These are phyloP conservation scores for Phoebastria nigripes DNA, from an alignment of 2,797 vertebrate species.

Conservation along the genomic window DNA sequence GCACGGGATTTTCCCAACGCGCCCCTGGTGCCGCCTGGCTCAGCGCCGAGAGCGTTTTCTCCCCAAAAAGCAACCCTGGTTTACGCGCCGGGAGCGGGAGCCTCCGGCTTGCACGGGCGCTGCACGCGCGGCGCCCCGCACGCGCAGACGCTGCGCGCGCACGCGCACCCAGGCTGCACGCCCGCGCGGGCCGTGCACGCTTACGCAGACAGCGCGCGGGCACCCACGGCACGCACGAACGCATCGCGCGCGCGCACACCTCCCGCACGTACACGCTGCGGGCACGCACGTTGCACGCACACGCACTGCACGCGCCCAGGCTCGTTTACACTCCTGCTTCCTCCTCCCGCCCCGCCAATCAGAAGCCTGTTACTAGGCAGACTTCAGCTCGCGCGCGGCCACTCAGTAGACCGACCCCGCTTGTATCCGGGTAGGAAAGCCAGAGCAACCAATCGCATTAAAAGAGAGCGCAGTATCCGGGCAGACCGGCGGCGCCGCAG, in stretches of 20 bases:
- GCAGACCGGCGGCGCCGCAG: not conserved
- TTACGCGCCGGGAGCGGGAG: fast-evolving
- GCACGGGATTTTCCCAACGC: not conserved
- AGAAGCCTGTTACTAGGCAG: slow-evolving; percentile 35
- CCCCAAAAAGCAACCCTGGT: not conserved
- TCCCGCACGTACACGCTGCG: too few species aligned
- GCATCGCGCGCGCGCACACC: too few species aligned
- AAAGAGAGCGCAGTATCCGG: not conserved
- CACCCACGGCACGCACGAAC: too few species aligned
- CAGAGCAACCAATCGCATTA: not conserved
- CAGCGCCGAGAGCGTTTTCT: not conserved
- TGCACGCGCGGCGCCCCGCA: too few species aligned
- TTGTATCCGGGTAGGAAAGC: slow-evolving; percentile 33
- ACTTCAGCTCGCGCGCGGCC: not conserved
- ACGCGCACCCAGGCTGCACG: not conserved
- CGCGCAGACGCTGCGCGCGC: too few species aligned
- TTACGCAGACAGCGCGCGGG: too few species aligned
- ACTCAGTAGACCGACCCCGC: not conserved
- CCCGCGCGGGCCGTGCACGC: not conserved
- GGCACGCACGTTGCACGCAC: too few species aligned
- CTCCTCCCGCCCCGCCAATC: not conserved
- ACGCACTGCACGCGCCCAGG: not conserved
- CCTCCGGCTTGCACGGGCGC: not conserved
- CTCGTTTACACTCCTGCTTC: not conserved
- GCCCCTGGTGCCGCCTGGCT: too few species aligned